Evolutionary conservation across 2,888 invertebrate species (phyloP).

Genomic region (Lasioglossum zephyrum): DNA sequence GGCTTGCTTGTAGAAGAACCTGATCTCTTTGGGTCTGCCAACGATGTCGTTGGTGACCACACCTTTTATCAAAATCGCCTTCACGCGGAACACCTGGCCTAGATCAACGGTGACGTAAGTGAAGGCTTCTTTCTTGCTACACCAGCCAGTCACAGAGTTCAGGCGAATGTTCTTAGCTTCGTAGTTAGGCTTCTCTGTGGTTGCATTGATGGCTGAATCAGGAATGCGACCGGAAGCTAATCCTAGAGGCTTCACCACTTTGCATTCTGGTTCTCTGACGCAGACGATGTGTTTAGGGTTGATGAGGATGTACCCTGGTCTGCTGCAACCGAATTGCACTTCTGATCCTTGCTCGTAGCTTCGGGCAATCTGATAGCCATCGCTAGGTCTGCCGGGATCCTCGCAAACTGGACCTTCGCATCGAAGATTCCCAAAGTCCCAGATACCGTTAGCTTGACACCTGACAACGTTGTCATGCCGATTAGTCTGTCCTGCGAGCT

Average conservation of each 20-base stretch:
- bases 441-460: conserved; percentile 96
- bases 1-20: conserved; percentile 98
- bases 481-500: conserved; percentile 95
- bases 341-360: conserved; percentile 96
- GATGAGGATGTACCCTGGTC: conserved; percentile 96
- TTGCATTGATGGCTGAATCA: conserved; percentile 97
- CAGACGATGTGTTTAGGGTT: conserved; percentile 96
- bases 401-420: conserved; percentile 99
- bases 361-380: conserved; percentile 93
- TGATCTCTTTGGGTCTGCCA: conserved; percentile 97
- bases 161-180: conserved; percentile 95
- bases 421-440: conserved; percentile 98
- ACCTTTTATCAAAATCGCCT: conserved; percentile 96
- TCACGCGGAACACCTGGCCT: conserved; percentile 96
- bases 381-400: conserved; percentile 97
- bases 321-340: conserved; percentile 94
- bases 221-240: conserved; percentile 96
- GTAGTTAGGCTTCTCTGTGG: conserved; percentile 96
- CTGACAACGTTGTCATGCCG: conserved; percentile 95
- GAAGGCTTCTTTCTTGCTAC: conserved; percentile 98
- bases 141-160: conserved; percentile 98
- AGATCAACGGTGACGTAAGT: conserved; percentile 98
- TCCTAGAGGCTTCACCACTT: conserved; percentile 95
- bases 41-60: conserved; percentile 98
- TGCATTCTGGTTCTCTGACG: conserved; percentile 96